phyloP scores from a whole-genome alignment of 2,113 vertebrate species.

The Sturnus vulgaris region DNA sequence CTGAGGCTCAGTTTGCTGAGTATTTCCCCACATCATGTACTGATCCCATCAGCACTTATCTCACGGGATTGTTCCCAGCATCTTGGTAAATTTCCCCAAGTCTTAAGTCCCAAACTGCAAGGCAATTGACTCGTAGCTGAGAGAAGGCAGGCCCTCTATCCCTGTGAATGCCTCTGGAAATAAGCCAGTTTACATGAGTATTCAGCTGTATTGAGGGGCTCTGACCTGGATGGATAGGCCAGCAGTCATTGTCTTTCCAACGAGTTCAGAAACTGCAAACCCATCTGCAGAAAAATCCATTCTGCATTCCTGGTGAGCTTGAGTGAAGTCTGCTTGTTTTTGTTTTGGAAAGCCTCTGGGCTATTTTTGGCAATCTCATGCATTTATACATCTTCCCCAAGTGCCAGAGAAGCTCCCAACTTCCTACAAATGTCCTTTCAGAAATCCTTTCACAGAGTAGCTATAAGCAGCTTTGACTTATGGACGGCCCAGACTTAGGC shows the following conservation, averaged over 20 bases:
- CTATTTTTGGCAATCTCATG: background rate
- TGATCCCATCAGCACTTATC: background rate
- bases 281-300: background rate
- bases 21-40: background rate
- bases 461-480: background rate
- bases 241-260: background rate
- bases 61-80: fast-evolving
- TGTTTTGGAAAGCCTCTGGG: background rate
- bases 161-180: background rate
- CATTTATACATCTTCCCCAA: background rate
- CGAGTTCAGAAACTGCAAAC: background rate
- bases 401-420: background rate
- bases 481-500: background rate
- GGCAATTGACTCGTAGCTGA: background rate
- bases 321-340: background rate
- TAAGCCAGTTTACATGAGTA: background rate
- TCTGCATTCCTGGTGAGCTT: background rate
- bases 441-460: background rate
- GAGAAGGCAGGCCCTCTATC: background rate
- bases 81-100: background rate
- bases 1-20: background rate
- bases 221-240: background rate
- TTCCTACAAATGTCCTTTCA: background rate
- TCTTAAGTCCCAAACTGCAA: background rate
- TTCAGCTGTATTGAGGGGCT: background rate